These are phyloP conservation scores for Urocynchramus pylzowi DNA, from an alignment of 2,113 vertebrate genomes.

Conservation along the genomic window DNA sequence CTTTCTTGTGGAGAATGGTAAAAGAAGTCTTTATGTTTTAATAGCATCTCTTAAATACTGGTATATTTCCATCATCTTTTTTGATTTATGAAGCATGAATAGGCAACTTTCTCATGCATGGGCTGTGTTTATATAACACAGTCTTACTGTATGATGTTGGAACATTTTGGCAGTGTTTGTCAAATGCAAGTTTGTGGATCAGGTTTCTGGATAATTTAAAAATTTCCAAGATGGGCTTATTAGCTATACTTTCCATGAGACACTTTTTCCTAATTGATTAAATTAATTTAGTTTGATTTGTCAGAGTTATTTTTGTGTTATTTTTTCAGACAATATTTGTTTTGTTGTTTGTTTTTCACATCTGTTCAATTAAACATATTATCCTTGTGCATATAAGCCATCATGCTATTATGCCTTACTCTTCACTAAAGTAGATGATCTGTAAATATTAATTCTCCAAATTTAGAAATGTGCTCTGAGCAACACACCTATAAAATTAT, in stretches of 20 bases:
- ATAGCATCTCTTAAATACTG: background rate
- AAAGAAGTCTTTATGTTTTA: background rate
- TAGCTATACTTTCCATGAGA: background rate
- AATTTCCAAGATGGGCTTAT: background rate
- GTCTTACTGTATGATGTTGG: background rate
- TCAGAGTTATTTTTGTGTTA: background rate
- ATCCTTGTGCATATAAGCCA: background rate
- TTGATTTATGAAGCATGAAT: background rate
- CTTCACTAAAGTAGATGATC: background rate
- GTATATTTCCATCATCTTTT: background rate
- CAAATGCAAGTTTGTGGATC: background rate
- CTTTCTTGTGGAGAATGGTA: background rate
- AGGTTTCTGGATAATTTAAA: background rate
- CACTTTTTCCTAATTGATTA: background rate
- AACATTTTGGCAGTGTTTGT: background rate
- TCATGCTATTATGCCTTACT: background rate
- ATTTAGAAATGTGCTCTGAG: background rate
- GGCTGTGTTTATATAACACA: background rate
- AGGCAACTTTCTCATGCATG: background rate
- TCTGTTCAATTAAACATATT: background rate
- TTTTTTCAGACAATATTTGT: background rate
- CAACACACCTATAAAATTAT: background rate
- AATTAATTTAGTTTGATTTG: background rate
- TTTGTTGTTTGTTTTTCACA: background rate
- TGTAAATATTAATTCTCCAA: background rate